Evolutionary conservation across 2,888 invertebrate species (phyloP).

Genomic region (Ormyrus labotus): DNA sequence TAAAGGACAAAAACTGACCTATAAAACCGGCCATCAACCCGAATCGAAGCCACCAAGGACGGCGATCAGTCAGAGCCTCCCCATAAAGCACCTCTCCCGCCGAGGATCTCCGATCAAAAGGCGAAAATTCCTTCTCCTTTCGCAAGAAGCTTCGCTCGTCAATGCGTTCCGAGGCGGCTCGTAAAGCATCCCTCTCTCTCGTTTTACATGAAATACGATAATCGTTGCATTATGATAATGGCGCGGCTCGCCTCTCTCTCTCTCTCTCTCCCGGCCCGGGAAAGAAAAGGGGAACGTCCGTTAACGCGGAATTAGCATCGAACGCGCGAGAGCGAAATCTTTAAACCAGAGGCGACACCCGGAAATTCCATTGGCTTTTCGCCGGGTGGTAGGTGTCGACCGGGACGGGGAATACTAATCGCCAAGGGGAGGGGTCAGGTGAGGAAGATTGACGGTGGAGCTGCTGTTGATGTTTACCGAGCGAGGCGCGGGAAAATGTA

Average conservation of each 20-base stretch:
- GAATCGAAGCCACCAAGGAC: too few relatives aligned
- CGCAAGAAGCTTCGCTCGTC: too few relatives aligned
- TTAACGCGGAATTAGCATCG: constrained; percentile 48
- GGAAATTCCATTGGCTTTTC: constrained; percentile 26
- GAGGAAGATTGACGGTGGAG: constrained; percentile 3
- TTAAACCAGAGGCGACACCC: neutral
- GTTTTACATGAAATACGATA: constrained; percentile 53
- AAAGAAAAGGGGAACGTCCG: constrained; percentile 41
- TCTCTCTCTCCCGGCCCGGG: neutral
- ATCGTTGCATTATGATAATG: constrained; percentile 53
- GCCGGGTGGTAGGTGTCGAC: neutral
- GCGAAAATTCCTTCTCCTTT: too few relatives aligned
- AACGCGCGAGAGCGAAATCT: constrained; percentile 17
- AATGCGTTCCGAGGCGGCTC: neutral
- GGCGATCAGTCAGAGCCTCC: too few relatives aligned
- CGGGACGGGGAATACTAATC: too few relatives aligned
- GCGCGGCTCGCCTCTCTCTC: constrained; percentile 25
- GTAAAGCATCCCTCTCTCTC: constrained; percentile 7
- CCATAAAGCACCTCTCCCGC: too few relatives aligned
- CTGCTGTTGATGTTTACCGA: too few relatives aligned
- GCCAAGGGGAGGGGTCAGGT: neutral
- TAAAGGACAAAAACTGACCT: too few relatives aligned
- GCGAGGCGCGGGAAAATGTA: too few relatives aligned
- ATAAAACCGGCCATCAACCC: too few relatives aligned
- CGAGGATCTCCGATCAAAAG: too few relatives aligned